Conservation (phyloP, 2,888 invertebrate species). For the Yponomeuta sedellus region DNA sequence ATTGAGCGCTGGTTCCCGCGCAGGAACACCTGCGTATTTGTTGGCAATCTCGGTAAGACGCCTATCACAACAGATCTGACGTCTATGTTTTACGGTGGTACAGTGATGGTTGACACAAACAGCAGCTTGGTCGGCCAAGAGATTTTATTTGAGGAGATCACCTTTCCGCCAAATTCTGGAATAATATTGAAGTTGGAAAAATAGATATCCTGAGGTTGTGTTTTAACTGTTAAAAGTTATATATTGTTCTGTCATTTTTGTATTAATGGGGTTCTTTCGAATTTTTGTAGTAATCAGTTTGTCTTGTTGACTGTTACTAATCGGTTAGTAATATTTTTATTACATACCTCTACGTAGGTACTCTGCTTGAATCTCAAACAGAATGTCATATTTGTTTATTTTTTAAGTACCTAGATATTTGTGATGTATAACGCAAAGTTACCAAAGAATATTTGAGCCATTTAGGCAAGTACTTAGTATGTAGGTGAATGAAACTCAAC, state of each 20-base stretch:
- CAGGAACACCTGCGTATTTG: slow-evolving; percentile 84
- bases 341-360: too few species aligned
- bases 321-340: too few species aligned
- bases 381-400: too few species aligned
- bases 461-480: neutral
- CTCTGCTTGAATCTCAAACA: too few species aligned
- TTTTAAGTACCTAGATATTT: too few species aligned
- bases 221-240: slow-evolving; percentile 8
- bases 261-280: slow-evolving; percentile 15
- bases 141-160: slow-evolving; percentile 60
- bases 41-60: slow-evolving; percentile 81
- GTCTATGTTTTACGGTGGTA: slow-evolving; percentile 85
- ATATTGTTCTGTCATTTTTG: slow-evolving; percentile 11
- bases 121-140: slow-evolving; percentile 49
- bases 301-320: neutral
- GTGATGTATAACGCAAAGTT: neutral
- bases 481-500: slow-evolving; percentile 2
- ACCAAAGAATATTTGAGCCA: neutral
- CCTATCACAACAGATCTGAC: slow-evolving; percentile 83
- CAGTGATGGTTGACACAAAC: slow-evolving; percentile 61
- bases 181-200: slow-evolving; percentile 64
- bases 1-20: slow-evolving; percentile 87
- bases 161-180: slow-evolving; percentile 62
- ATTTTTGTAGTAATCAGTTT: too few species aligned
- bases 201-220: slow-evolving; percentile 28